Percentiles rank a stretch among this genome's conserved stretches.
These are phyloP conservation scores for Pantherophis vulpinus DNA, from an alignment of 2,797 vertebrate species.

Conservation along the genomic window DNA sequence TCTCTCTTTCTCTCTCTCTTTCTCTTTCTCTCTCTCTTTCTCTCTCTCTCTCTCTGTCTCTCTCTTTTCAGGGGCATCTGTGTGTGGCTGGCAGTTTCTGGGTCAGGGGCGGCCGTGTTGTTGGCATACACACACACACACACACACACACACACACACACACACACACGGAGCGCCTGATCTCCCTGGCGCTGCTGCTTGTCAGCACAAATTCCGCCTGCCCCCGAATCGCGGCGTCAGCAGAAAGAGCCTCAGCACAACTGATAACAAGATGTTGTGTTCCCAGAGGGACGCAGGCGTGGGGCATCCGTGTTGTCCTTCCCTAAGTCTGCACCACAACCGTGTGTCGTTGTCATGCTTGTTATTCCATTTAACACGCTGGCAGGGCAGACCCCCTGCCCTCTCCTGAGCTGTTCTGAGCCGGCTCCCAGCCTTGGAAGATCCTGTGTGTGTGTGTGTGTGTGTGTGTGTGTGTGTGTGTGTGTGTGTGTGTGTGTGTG, in stretches of 20 bases:
- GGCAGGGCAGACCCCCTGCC: neutral
- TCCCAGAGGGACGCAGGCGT: neutral
- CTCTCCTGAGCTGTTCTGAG: no score
- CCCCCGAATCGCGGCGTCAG: neutral
- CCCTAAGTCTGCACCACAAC: neutral
- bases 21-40: no score
- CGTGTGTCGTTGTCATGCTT: neutral
- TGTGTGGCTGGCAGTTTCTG: neutral
- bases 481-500: no score
- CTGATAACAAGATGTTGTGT: constrained; percentile 8
- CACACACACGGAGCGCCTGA: neutral
- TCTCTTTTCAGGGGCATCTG: neutral
- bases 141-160: no score
- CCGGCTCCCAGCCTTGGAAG: neutral
- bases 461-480: no score
- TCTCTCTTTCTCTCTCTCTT: no score
- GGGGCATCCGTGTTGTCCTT: neutral
- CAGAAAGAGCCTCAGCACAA: neutral
- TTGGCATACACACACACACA: no score
- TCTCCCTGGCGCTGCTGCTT: neutral
- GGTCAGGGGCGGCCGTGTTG: neutral
- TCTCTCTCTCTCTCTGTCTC: neutral
- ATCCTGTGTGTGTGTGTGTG: neutral
- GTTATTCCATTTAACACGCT: no score
- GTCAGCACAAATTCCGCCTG: constrained; percentile 6